Conservation (phyloP, 2,113 vertebrate genomes). For the Pionites leucogaster region DNA sequence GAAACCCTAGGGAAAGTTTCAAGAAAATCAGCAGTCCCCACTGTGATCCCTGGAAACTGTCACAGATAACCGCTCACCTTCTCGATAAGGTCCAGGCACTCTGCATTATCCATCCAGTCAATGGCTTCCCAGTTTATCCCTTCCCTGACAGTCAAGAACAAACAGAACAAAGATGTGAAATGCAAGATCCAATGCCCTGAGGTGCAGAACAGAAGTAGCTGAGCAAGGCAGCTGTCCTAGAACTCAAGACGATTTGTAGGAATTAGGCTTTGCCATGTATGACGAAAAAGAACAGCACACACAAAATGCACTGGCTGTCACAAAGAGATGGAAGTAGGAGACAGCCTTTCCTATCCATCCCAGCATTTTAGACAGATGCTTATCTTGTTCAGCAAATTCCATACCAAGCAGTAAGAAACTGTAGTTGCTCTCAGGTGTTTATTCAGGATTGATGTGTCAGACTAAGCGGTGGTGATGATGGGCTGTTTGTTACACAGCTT, state of each 20-base stretch:
- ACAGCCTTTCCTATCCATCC: neutral
- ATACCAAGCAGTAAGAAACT: neutral
- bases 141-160: slow-evolving; percentile 76
- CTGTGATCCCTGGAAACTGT: neutral
- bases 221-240: neutral
- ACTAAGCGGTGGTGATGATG: neutral
- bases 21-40: neutral
- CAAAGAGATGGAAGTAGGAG: neutral
- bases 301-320: neutral
- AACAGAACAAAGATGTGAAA: slow-evolving; percentile 16
- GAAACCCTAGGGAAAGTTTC: neutral
- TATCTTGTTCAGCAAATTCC: neutral
- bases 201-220: neutral
- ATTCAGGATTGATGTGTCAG: neutral
- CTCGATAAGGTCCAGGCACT: slow-evolving; percentile 92
- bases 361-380: neutral
- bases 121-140: slow-evolving; percentile 93
- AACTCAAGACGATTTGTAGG: neutral
- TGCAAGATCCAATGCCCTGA: neutral
- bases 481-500: neutral
- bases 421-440: neutral
- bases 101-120: slow-evolving; percentile 96
- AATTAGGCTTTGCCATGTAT: neutral
- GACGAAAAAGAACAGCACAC: neutral
- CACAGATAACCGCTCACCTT: slow-evolving; percentile 75